Percentiles rank a stretch among this genome's conserved stretches.
Evolutionary conservation across 2,113 vertebrate genomes (phyloP).

Genomic region (Calidris pugnax): DNA sequence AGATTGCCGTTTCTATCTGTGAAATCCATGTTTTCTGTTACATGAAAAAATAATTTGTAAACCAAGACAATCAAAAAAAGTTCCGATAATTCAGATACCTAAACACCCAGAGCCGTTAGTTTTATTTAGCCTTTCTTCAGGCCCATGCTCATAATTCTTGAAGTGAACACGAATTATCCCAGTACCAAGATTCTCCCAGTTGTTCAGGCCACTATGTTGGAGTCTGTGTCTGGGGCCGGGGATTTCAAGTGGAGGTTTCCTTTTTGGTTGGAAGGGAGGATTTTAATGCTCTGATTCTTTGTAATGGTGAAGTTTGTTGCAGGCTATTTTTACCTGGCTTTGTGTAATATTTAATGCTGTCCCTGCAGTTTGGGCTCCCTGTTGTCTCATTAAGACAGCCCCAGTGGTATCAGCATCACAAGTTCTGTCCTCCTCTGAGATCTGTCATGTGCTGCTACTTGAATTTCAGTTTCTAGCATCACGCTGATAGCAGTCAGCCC

Average conservation of each 20-base stretch:
- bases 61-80: not conserved
- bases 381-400: not conserved
- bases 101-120: not conserved
- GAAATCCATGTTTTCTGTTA: slow-evolving; percentile 86
- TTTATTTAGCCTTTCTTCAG: not conserved
- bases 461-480: not conserved
- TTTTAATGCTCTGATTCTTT: not conserved
- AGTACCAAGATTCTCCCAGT: not conserved
- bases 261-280: not conserved
- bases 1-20: slow-evolving; percentile 80
- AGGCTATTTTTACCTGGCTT: not conserved
- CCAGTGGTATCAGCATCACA: not conserved
- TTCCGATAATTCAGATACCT: not conserved
- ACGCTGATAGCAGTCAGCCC: not conserved
- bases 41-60: not conserved
- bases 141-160: not conserved
- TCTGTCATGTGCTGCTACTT: not conserved
- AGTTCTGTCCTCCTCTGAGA: not conserved
- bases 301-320: not conserved
- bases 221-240: not conserved
- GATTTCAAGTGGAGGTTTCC: not conserved
- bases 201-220: not conserved
- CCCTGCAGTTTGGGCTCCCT: not conserved
- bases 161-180: not conserved
- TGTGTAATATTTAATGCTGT: not conserved